Evolutionary conservation across 2,113 vertebrate species (phyloP), one percentile per base, ranked within the genome.

Genomic region (Poeciliopsis occidentalis): DNA sequence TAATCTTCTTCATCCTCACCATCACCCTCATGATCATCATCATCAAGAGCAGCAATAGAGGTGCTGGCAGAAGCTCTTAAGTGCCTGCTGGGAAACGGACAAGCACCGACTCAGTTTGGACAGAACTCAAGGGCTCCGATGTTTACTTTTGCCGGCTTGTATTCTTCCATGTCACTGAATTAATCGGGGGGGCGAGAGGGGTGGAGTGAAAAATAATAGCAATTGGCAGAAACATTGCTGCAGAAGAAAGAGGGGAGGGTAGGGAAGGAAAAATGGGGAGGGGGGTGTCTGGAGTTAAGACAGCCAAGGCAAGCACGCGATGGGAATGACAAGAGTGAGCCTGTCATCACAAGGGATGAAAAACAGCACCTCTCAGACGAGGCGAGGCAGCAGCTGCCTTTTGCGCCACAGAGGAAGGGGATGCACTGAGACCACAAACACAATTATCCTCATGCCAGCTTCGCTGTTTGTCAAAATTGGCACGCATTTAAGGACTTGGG

Each of bases 371-470:
- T 90, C 86, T 91, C 75, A 91, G 84, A 90, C 68, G 67, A 89
- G 85, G 83, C 74, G 87, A 87, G 85, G 87, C 80, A 60, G 83
- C 70, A 76, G 81, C 78, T 44, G 86, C 85, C 83, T 85, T 72
- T 78, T 66, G 70, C 67, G 78, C 81, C 73, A 82, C 73, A 57
- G 51, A 81, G 85, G 78, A 88, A 79, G 67, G 74, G 82, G 85
- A 87, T 79, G 74, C 79, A 34, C 80, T 34, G 79, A 76, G 79
- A 84, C 74, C 89, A 86, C 86, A 89, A 88, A 91, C 76, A 71
- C 85, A 90, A 92, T 93, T 92, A 92, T 91, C 83, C 75, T 73
- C 81, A 83, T 67, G 88, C 85, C 88, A 91, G 87, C 90, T 90
- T 89, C 86, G 85, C 87, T 91, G 87, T 91, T 89, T 92, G 86